Conservation (phyloP, 2,888 invertebrate species). For the Polymixis flavicincta region DNA sequence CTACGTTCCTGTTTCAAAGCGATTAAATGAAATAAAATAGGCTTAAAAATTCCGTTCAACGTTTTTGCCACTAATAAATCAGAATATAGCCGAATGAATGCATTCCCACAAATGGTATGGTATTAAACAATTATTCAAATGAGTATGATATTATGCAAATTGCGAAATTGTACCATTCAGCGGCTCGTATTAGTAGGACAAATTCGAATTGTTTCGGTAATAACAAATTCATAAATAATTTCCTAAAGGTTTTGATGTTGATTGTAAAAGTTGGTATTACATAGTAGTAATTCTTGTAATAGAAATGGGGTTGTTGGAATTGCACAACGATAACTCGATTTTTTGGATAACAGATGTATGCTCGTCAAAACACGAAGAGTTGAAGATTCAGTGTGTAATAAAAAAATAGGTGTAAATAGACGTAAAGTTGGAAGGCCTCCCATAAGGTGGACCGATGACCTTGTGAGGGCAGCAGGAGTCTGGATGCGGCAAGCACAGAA, state of each 20-base stretch:
- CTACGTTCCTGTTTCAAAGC: constrained; percentile 25
- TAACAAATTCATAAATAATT: constrained; percentile 22
- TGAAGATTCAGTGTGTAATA: too few species aligned
- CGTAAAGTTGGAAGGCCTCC: too few species aligned
- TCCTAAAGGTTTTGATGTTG: neutral
- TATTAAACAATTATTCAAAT: constrained; percentile 88
- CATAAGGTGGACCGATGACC: too few species aligned
- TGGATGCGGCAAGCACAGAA: too few species aligned
- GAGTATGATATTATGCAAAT: constrained; percentile 83
- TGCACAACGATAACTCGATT: neutral
- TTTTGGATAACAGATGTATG: neutral
- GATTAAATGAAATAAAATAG: constrained; percentile 41
- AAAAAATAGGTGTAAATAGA: too few species aligned
- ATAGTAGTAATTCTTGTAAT: neutral
- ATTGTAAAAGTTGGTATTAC: neutral
- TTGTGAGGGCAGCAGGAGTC: too few species aligned
- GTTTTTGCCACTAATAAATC: constrained; percentile 70
- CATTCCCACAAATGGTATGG: constrained; percentile 73
- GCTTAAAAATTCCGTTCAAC: constrained; percentile 46
- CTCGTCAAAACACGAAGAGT: too few species aligned
- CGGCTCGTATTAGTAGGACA: constrained; percentile 54
- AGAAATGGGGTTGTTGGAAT: neutral
- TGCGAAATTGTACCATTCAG: constrained; percentile 68
- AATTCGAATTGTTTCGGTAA: constrained; percentile 51
- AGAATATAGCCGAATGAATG: constrained; percentile 72